Conservation (phyloP, 2,797 vertebrate species). For the Sebastes iracundus region DNA sequence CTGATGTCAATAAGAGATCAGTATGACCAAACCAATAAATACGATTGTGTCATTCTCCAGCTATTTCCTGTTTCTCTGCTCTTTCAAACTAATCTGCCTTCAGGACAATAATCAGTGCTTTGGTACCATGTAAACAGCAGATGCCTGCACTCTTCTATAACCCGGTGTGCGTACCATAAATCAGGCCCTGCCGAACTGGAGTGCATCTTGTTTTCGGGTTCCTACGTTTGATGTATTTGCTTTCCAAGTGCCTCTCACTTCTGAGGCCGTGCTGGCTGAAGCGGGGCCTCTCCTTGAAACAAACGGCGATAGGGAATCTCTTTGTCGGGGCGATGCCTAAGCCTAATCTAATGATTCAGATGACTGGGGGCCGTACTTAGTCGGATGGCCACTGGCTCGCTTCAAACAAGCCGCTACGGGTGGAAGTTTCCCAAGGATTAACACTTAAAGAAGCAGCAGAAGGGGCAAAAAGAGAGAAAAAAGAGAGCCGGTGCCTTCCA, state of each 20-base stretch:
- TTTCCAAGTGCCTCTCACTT: slow-evolving; percentile 53
- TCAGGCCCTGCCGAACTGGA: slow-evolving; percentile 1
- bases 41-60: neutral
- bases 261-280: slow-evolving; percentile 52
- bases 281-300: slow-evolving; percentile 66
- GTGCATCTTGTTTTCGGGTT: slow-evolving; percentile 31
- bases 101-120: neutral
- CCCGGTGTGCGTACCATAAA: neutral
- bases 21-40: neutral
- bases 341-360: slow-evolving; percentile 80
- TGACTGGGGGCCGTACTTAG: slow-evolving; percentile 78
- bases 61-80: neutral
- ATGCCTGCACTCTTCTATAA: neutral
- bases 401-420: slow-evolving; percentile 74
- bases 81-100: neutral
- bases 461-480: slow-evolving; percentile 16
- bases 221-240: slow-evolving; percentile 47
- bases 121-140: neutral
- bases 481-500: slow-evolving; percentile 55
- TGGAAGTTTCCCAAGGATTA: slow-evolving; percentile 79
- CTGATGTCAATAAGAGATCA: neutral
- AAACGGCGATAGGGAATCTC: slow-evolving; percentile 68
- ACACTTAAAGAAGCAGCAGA: slow-evolving; percentile 67
- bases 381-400: slow-evolving; percentile 66
- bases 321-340: slow-evolving; percentile 72